Percentiles rank a stretch among this genome's conserved stretches.
Conservation (phyloP, 2,113 vertebrate species). For the Elanoides forficatus region DNA sequence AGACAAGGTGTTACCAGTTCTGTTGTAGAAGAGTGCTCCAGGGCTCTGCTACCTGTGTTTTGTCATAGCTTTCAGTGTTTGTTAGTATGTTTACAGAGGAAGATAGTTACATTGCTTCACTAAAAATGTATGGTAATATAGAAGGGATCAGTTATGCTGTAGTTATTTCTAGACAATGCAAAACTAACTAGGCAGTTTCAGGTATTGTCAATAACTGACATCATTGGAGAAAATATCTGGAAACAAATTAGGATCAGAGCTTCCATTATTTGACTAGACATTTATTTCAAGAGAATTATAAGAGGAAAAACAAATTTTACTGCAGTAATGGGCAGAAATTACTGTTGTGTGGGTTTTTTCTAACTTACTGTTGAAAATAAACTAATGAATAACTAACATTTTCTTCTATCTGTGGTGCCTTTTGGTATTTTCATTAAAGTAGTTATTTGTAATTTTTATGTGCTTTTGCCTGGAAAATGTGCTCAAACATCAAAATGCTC, state of each 20-base stretch:
- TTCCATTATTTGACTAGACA: background rate
- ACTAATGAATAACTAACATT: background rate
- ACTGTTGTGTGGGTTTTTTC: background rate
- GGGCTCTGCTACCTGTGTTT: background rate
- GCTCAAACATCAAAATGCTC: background rate
- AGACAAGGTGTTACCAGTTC: background rate
- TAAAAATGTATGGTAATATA: background rate
- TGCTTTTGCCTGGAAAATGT: background rate
- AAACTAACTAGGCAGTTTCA: background rate
- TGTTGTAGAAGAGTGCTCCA: background rate
- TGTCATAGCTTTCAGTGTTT: background rate
- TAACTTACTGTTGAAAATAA: background rate
- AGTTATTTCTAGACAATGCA: background rate
- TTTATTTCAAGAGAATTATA: background rate
- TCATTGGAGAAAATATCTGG: background rate
- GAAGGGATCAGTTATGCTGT: background rate
- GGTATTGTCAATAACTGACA: background rate
- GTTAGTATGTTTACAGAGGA: background rate
- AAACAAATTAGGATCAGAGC: background rate
- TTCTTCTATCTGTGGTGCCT: background rate
- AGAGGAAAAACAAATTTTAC: background rate
- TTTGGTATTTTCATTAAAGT: background rate
- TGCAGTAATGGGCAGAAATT: background rate
- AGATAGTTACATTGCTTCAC: background rate
- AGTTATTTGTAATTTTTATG: background rate